phyloP scores from a whole-genome alignment of 2,888 invertebrate genomes.

The Cephus sareptanus region DNA sequence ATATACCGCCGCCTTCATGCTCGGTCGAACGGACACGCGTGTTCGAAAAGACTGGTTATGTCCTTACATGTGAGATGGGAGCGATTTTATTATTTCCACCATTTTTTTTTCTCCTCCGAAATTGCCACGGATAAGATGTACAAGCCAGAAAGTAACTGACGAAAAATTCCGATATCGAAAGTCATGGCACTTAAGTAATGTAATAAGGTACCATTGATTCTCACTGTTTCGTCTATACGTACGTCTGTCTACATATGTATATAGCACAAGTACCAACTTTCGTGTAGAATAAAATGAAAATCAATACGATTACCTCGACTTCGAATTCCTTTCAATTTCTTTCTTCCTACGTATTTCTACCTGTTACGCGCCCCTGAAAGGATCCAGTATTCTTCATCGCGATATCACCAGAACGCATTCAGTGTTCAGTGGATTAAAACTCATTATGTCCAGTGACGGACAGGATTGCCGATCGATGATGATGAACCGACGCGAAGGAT shows the following conservation, averaged over 20 bases:
- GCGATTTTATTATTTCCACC: background rate
- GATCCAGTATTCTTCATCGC: slow-evolving; percentile 9
- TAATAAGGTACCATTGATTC: background rate
- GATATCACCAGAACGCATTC: slow-evolving; percentile 12
- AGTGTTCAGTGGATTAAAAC: slow-evolving; percentile 13
- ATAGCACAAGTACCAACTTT: background rate
- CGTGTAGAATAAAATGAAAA: background rate
- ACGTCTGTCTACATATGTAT: background rate
- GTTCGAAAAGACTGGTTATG: slow-evolving; percentile 3
- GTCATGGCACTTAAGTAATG: background rate
- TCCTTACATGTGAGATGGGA: background rate
- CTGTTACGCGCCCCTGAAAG: background rate
- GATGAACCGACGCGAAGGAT: background rate
- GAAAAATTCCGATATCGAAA: slow-evolving; percentile 1
- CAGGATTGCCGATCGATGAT: slow-evolving; percentile 15
- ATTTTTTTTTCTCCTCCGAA: background rate
- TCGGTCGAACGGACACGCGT: background rate
- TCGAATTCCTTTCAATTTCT: background rate
- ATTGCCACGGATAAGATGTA: background rate
- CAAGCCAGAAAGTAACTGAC: slow-evolving; percentile 1
- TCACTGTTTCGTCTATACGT: background rate
- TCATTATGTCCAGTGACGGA: slow-evolving; percentile 19
- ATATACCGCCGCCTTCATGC: background rate
- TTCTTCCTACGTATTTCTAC: background rate
- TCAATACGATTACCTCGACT: background rate